Conservation (phyloP, 2,113 vertebrate genomes). For the Cavia porcellus region DNA sequence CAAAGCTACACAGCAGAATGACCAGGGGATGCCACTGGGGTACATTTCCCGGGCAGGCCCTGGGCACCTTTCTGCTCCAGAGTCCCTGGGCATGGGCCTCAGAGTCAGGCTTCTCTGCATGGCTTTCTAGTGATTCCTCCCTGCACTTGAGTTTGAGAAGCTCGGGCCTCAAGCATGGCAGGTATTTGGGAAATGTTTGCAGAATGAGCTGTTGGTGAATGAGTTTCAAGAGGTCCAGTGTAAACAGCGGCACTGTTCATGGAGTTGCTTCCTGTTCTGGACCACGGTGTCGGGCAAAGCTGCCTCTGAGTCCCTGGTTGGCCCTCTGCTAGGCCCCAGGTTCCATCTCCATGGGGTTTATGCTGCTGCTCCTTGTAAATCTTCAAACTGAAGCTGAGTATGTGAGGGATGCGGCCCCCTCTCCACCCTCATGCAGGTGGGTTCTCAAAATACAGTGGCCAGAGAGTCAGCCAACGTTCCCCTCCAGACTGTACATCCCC, state of each 20-base stretch:
- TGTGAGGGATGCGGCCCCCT: not conserved
- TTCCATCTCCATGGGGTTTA: not conserved
- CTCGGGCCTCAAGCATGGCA: constrained; percentile 62
- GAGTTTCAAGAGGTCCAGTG: constrained; percentile 63
- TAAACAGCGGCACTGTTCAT: constrained; percentile 20
- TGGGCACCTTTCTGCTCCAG: not conserved
- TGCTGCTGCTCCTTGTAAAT: not conserved
- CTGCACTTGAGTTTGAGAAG: constrained; percentile 66
- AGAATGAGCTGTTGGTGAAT: constrained; percentile 68
- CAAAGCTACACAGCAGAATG: not conserved
- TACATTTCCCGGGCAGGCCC: not conserved
- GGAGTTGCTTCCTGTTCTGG: not conserved
- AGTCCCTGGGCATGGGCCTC: not conserved
- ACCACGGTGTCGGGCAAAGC: not conserved
- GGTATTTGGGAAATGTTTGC: constrained; percentile 81
- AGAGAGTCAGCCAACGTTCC: not conserved
- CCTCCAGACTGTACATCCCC: not conserved
- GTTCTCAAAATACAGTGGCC: not conserved
- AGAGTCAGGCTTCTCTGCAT: constrained; percentile 29
- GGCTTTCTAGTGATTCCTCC: constrained; percentile 47
- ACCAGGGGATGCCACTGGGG: not conserved
- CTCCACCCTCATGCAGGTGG: too few species aligned
- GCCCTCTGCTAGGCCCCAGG: not conserved
- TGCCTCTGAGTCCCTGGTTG: not conserved
- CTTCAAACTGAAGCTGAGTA: not conserved